Evolutionary conservation across 1,140 invertebrate genomes (phyloP), one percentile per base, ranked within the genome.

Genomic region (Anoplophora glabripennis): DNA sequence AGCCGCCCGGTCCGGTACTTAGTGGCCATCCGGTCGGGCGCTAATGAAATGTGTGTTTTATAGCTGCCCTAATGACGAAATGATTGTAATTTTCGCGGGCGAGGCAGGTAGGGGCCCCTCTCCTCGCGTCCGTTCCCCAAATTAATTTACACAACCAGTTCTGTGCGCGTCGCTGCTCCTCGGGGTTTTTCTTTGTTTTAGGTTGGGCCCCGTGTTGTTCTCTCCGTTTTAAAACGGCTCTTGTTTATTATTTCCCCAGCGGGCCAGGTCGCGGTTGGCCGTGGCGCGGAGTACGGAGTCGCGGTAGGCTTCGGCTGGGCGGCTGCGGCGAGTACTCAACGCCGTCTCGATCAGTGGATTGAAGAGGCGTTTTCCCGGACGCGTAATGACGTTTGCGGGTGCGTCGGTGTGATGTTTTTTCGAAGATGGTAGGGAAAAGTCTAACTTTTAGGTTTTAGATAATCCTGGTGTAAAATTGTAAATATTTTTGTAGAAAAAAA

Each of bases 141-240:
- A 71, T 71, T 71, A 71, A 71, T 71, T 71, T 70, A 69, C 70
- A 71, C 70, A 71, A 71, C 70, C 70, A 71, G 70, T 71, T 71
- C 64, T 71, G 53, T 60, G 57, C 53, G 53, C 53, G 58, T 56
- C n/a, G 21, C 21, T 28, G 3, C 21, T 28, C 21, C 21, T n/a
- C n/a, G n/a, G n/a, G 21, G 55, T 59, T 57, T 54, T 59, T 71
- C 70, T 71, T 71, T 71, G 69, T 71, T 71, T 71, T 69, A 69
- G 67, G 65, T 68, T 65, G 66, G 62, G 57, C 54, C 56, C 15
- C 21, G 61, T 66, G 64, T 63, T 66, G 65, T 66, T 69, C 49
- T 52, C 68, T 67, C 65, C 49, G 58, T 53, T 69, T 67, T 67
- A 65, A 67, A 69, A 67, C 63, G 59, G 63, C 65, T 65, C 65